Evolutionary conservation across 2,888 invertebrate genomes (phyloP).

Genomic region (Corbicula japonica): DNA sequence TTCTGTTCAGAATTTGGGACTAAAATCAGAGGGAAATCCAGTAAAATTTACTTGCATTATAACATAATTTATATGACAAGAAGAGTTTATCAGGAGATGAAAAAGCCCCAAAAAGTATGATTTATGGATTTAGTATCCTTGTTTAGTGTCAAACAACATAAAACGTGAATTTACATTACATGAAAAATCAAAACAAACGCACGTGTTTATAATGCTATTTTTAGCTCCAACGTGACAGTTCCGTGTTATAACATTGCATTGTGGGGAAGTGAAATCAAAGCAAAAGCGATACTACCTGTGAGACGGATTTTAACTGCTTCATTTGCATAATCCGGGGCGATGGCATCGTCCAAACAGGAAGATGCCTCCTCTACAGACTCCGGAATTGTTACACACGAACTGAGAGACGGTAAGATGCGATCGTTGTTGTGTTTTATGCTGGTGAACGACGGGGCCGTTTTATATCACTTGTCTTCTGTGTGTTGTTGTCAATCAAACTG

Average conservation of each 20-base stretch:
- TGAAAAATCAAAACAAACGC: conserved; percentile 74
- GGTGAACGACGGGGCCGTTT: conserved; percentile 1
- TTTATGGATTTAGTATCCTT: too few species aligned
- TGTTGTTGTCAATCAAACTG: neutral
- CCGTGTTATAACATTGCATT: conserved; percentile 72
- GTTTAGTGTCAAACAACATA: too few species aligned
- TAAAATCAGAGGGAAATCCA: too few species aligned
- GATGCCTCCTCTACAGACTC: conserved; percentile 65
- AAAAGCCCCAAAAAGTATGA: too few species aligned
- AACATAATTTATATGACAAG: too few species aligned
- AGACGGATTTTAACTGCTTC: conserved; percentile 21
- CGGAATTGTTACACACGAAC: conserved; percentile 74
- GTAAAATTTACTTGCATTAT: too few species aligned
- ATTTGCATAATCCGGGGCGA: conserved; percentile 64
- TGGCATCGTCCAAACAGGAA: conserved; percentile 64
- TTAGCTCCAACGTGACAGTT: conserved; percentile 69
- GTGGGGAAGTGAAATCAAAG: conserved; percentile 66
- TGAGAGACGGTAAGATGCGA: conserved; percentile 77
- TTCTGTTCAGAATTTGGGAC: too few species aligned
- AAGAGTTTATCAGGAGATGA: too few species aligned
- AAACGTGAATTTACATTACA: too few species aligned
- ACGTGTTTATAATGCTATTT: conserved; percentile 76
- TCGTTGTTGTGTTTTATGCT: neutral
- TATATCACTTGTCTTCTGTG: neutral
- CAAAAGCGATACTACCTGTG: conserved; percentile 53